Conservation (phyloP, 2,888 invertebrate genomes). For the Exocentrus adspersus region DNA sequence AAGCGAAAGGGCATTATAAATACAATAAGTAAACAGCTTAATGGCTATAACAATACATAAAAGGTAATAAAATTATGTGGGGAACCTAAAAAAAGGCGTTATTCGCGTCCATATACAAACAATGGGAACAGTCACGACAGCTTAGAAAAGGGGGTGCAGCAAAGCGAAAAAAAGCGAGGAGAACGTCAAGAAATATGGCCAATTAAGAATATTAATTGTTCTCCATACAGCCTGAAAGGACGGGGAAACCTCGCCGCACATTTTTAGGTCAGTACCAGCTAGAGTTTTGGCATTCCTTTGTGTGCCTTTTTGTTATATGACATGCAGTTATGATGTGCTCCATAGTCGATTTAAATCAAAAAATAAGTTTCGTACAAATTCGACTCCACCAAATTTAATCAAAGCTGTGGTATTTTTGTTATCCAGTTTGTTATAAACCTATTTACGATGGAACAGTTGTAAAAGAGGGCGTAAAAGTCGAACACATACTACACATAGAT, state of each 20-base stretch:
- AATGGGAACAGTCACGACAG: slow-evolving; percentile 25
- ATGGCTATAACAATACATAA: slow-evolving; percentile 1
- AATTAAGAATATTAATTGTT: slow-evolving; percentile 55
- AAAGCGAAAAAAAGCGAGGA: slow-evolving; percentile 42
- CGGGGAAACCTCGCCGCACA: slow-evolving; percentile 39
- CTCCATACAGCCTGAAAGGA: slow-evolving; percentile 46
- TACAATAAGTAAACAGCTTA: slow-evolving; percentile 7
- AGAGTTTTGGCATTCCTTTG: slow-evolving; percentile 24
- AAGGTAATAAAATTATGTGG: slow-evolving; percentile 1
- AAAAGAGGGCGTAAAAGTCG: too few species aligned
- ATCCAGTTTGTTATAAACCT: too few species aligned
- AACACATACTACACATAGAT: too few species aligned
- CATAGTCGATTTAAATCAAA: too few species aligned
- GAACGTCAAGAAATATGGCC: slow-evolving; percentile 50
- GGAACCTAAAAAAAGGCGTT: slow-evolving; percentile 39
- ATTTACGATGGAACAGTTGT: too few species aligned
- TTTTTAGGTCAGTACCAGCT: slow-evolving; percentile 36
- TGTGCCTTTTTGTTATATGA: background rate
- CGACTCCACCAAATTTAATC: too few species aligned
- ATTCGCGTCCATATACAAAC: slow-evolving; percentile 39
- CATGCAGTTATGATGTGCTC: too few species aligned
- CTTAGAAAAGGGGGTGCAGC: slow-evolving; percentile 27
- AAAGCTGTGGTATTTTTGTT: too few species aligned
- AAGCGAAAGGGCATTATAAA: background rate
- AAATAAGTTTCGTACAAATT: too few species aligned